A percentile compares a stretch with the other conserved stretches of the same genome.
phyloP scores from a whole-genome alignment of 2,888 invertebrate genomes.

The Hyalella azteca region DNA sequence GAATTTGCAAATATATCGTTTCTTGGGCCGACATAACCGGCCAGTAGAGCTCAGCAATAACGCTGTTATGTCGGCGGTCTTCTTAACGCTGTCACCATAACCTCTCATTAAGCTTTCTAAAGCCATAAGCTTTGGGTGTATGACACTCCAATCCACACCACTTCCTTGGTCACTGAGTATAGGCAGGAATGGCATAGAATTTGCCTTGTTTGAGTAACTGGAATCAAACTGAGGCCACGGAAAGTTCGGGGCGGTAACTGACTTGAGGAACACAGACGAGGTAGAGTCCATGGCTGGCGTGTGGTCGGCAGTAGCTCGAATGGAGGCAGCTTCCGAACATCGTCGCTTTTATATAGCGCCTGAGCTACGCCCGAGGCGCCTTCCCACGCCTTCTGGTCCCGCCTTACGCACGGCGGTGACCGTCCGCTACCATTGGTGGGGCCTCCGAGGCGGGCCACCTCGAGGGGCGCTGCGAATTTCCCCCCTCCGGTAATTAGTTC shows the following conservation, averaged over 20 bases:
- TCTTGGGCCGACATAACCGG: constrained; percentile 59
- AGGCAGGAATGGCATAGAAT: background rate
- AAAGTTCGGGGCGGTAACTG: background rate
- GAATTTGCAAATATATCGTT: constrained; percentile 68
- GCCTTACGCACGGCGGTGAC: background rate
- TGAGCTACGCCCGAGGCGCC: background rate
- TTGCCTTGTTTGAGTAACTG: background rate
- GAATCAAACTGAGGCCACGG: background rate
- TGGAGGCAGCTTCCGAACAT: constrained; percentile 30
- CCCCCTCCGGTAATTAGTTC: constrained; percentile 15
- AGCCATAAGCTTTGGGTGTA: background rate
- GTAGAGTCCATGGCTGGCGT: background rate
- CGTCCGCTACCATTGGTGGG: constrained; percentile 27
- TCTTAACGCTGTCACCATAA: constrained; percentile 3
- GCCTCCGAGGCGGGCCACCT: constrained; percentile 17
- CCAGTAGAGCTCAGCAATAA: constrained; percentile 50
- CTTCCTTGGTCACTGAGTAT: background rate
- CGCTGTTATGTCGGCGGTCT: constrained; percentile 41
- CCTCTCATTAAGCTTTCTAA: background rate
- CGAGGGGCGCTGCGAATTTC: background rate
- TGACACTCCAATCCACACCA: background rate
- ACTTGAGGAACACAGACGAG: background rate
- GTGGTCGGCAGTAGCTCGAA: background rate
- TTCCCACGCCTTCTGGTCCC: constrained; percentile 33
- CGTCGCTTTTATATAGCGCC: background rate